Evolutionary conservation across 2,113 vertebrate species (phyloP), one percentile per base, ranked within the genome.

Genomic region (Pholis gunnellus): DNA sequence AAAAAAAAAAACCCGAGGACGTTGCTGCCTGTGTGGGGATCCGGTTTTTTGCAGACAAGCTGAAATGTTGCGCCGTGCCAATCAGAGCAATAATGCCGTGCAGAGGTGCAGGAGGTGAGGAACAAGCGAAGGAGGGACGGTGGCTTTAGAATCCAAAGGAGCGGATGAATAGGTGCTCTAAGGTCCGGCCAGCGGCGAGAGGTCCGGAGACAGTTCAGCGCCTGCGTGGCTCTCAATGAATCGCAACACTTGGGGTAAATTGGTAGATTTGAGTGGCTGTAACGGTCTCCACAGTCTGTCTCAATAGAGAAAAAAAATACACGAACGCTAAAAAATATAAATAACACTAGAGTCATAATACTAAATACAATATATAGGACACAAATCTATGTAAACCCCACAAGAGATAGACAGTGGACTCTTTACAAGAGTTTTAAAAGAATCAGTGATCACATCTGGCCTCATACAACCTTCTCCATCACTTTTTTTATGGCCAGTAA

Each of bases 211-310:
- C 72, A 70, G 81, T 67, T 36, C 72, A 68, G 56, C 59, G 34
- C 22, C 66, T 57, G 72, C 46, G 22, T 36, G 80, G 31, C 85
- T 82, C 71, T 84, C 84, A 93, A 74, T 94, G 92, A 85, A 87
- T 76, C 90, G 85, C 92, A 90, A 93, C 91, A 93, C 86, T 73
- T 59, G 65, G 75, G 46, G 9, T 57, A 66, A 56, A 80, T 61
- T 84, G 68, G 78, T 75, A 60, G 42, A 44, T 82, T 66, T 72
- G 48, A 87, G 84, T 57, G 79, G 3, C 61, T 50, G 54, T 42
- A 15, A 64, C 48, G 50, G 70, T 60, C 34, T 61, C 29, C n/a
- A 50, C 36, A 56, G 27, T 79, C 3, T 71, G 18, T 67, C 17
- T 65, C 57, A 10, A 48, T n/a, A 31, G 9, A 60, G 11, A 36